These are phyloP conservation scores for Argynnis bischoffii DNA, from an alignment of 2,888 invertebrate species.

Conservation along the genomic window DNA sequence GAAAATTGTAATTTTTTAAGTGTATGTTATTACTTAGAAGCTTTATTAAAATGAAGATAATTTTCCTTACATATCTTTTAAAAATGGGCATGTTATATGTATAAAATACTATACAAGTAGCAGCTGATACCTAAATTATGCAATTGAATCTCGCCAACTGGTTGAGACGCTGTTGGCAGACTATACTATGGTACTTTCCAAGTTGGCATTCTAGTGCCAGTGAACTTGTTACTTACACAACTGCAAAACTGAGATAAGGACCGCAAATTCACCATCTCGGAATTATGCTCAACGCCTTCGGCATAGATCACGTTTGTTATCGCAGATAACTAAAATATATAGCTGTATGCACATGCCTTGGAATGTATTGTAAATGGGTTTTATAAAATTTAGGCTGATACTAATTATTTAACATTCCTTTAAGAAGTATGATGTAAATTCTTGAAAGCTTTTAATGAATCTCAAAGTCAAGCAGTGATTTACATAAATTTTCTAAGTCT, in stretches of 20 bases:
- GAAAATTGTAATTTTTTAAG: too few species aligned
- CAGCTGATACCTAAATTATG: constrained; percentile 29
- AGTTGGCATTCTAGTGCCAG: constrained; percentile 52
- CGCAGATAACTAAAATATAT: constrained; percentile 41
- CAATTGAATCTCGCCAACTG: constrained; percentile 31
- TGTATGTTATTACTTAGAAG: too few species aligned
- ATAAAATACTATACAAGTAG: constrained; percentile 14
- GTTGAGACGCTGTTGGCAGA: constrained; percentile 29
- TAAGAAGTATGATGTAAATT: background rate
- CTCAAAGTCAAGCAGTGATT: background rate
- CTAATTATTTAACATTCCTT: background rate
- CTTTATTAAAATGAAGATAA: too few species aligned
- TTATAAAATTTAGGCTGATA: background rate
- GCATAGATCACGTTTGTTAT: constrained; percentile 42
- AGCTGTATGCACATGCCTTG: constrained; percentile 33
- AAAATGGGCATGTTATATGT: background rate
- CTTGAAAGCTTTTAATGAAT: background rate
- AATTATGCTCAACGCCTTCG: constrained; percentile 40
- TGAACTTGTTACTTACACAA: constrained; percentile 68
- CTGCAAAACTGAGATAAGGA: constrained; percentile 59
- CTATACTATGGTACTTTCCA: constrained; percentile 36
- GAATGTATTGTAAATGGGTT: constrained; percentile 16
- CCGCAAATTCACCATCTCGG: constrained; percentile 43
- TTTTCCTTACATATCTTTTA: too few species aligned
- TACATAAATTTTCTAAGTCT: background rate